These are phyloP conservation scores for Epinotia nisella DNA, from an alignment of 2,888 invertebrate species.

Conservation along the genomic window DNA sequence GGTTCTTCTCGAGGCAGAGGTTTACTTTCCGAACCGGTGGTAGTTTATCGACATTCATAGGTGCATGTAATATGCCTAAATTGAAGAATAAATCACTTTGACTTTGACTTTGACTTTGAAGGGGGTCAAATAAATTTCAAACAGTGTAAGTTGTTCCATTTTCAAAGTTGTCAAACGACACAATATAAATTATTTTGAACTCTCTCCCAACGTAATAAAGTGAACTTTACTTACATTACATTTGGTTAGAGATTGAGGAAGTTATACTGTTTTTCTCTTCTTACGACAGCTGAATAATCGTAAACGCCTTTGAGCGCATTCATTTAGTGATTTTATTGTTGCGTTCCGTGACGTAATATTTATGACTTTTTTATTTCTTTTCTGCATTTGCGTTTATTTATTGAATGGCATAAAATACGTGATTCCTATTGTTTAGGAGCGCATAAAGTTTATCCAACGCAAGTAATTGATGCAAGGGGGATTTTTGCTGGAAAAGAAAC, in stretches of 20 bases:
- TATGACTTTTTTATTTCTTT: background rate
- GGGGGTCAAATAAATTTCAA: no score
- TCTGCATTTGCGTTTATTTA: background rate
- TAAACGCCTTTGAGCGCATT: slow-evolving; percentile 2
- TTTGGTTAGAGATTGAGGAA: background rate
- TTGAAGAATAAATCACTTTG: no score
- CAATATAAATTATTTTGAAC: background rate
- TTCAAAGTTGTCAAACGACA: background rate
- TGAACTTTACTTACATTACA: background rate
- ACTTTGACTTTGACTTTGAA: no score
- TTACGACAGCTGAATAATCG: background rate
- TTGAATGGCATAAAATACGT: background rate
- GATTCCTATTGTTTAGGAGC: background rate
- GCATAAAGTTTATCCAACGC: background rate
- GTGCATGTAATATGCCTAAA: no score
- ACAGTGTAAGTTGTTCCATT: background rate
- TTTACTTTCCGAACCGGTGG: no score
- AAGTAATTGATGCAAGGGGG: background rate
- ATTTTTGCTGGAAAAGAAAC: background rate
- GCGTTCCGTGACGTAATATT: background rate
- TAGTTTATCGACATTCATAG: no score
- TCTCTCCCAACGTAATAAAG: background rate
- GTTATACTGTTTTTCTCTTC: background rate
- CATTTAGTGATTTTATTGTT: background rate
- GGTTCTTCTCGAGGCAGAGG: no score